A percentile compares a stretch with the other conserved stretches of the same genome.
phyloP scores from a whole-genome alignment of 2,797 vertebrate genomes.

The Heteromormyrus szaboi region DNA sequence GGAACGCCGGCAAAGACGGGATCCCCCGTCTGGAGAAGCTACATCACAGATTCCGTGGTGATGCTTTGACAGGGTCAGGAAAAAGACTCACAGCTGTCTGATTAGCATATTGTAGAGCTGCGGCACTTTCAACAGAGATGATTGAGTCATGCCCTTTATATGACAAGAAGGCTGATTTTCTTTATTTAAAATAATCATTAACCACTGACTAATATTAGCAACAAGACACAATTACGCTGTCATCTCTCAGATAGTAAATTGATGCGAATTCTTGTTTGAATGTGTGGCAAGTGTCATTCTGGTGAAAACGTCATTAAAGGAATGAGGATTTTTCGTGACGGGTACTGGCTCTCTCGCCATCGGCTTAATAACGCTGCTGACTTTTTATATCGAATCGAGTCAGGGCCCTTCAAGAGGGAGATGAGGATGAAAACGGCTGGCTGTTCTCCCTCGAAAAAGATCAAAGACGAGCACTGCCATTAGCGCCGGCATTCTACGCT shows the following conservation, averaged over 20 bases:
- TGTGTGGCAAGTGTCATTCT: neutral
- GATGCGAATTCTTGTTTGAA: neutral
- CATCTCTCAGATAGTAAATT: neutral
- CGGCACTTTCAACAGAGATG: neutral
- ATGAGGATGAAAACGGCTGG: neutral
- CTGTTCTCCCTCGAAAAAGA: neutral
- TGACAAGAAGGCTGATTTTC: neutral
- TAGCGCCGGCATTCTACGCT: neutral
- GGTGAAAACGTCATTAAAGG: neutral
- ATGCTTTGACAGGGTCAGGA: neutral
- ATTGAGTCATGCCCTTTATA: neutral
- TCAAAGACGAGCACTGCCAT: neutral
- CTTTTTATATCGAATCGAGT: neutral
- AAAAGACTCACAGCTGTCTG: neutral
- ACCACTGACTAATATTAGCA: neutral
- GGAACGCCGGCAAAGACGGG: neutral
- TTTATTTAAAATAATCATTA: neutral
- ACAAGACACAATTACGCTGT: neutral
- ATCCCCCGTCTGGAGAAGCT: neutral
- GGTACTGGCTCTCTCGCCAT: neutral
- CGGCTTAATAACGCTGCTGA: neutral
- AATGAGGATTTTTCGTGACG: neutral
- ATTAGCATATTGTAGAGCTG: neutral
- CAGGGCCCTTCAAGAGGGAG: neutral
- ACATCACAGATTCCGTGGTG: neutral